These are phyloP conservation scores for Drosophila arawakana DNA, from an alignment of 1,140 invertebrate genomes.

Conservation along the genomic window DNA sequence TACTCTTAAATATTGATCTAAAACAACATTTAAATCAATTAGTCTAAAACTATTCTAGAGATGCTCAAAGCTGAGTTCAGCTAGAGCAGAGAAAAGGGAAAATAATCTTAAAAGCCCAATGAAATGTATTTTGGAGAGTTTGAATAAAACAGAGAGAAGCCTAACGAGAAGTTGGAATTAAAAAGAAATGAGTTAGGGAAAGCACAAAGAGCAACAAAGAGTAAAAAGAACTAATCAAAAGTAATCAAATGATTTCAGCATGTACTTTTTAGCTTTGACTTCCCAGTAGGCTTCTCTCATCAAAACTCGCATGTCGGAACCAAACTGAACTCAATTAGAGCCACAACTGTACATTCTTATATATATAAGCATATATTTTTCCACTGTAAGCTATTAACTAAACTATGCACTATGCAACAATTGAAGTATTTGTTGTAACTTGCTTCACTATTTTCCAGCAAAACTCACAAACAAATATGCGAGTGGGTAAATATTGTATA, in stretches of 20 bases:
- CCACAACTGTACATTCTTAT: conserved; percentile 37
- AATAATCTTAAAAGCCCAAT: neutral
- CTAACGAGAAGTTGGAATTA: neutral
- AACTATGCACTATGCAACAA: conserved; percentile 25
- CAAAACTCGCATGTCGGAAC: neutral
- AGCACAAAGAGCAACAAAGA: too few species aligned
- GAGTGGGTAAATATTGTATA: too few species aligned
- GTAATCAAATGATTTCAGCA: too few species aligned
- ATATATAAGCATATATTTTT: conserved; percentile 57
- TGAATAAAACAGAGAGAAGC: neutral
- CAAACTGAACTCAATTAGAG: conserved; percentile 2
- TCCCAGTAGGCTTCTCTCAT: neutral
- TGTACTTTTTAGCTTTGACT: too few species aligned
- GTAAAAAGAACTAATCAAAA: too few species aligned
- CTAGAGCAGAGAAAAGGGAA: neutral
- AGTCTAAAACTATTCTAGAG: conserved; percentile 19
- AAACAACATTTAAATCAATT: conserved; percentile 20
- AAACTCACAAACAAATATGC: neutral
- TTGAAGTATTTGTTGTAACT: neutral
- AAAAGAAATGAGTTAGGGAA: too few species aligned
- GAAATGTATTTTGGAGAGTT: neutral
- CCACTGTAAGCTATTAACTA: conserved; percentile 20
- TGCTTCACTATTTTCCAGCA: conserved; percentile 9
- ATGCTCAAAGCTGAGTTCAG: neutral
- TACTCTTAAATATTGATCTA: conserved; percentile 30